Evolutionary conservation across 2,113 vertebrate genomes (phyloP).

Genomic region (Oreochromis niloticus): DNA sequence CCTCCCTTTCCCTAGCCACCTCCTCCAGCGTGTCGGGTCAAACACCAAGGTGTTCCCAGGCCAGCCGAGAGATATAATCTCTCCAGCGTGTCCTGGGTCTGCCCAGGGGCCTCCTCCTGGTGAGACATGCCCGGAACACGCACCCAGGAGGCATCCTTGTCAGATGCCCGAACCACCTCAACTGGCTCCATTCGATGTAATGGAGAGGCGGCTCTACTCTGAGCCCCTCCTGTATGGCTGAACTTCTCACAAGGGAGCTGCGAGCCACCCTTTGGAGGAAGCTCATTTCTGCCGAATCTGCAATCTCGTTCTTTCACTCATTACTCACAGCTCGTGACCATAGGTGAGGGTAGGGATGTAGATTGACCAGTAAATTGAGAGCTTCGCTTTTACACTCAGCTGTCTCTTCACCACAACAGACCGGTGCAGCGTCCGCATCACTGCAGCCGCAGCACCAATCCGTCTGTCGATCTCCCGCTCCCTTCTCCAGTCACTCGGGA

Average conservation of each 20-base stretch:
- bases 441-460: not conserved
- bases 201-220: fast-evolving
- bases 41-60: not conserved
- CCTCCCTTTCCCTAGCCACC: not conserved
- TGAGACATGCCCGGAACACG: not conserved
- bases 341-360: not conserved
- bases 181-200: fast-evolving
- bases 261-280: not conserved
- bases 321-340: not conserved
- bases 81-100: not conserved
- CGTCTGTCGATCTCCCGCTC: not conserved
- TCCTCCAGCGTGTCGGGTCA: not conserved
- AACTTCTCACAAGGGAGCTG: not conserved
- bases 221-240: not conserved
- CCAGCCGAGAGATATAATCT: not conserved
- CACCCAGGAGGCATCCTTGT: fast-evolving
- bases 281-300: not conserved
- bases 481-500: not conserved
- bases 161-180: not conserved
- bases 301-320: not conserved
- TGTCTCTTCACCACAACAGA: not conserved
- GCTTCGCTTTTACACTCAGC: not conserved
- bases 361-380: not conserved
- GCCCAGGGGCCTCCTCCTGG: not conserved
- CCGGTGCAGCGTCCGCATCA: fast-evolving